These are phyloP conservation scores for Sandelia bainsii DNA, from an alignment of 2,797 vertebrate genomes.

Conservation along the genomic window DNA sequence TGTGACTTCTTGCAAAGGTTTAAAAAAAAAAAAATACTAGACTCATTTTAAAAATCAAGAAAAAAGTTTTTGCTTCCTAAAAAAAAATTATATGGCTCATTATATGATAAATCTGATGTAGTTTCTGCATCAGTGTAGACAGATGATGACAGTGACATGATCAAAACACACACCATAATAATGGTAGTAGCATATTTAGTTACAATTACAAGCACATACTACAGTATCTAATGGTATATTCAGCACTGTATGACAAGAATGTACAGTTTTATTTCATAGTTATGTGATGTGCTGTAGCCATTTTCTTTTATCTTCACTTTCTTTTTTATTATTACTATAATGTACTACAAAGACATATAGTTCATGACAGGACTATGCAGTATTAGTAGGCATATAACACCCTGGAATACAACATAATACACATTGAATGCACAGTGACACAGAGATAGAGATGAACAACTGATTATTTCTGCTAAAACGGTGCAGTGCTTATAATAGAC, in stretches of 20 bases:
- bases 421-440: conserved; percentile 30
- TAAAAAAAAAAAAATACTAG: background rate
- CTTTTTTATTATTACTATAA: background rate
- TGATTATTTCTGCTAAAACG: conserved; percentile 48
- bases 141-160: conserved; percentile 11
- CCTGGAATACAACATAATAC: conserved; percentile 10
- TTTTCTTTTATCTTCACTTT: background rate
- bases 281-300: background rate
- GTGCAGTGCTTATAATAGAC: conserved; percentile 53
- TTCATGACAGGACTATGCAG: background rate
- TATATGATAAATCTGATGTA: conserved; percentile 14
- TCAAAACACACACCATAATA: conserved; percentile 28
- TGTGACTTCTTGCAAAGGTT: conserved; percentile 17
- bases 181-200: conserved; percentile 1
- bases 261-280: background rate
- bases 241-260: conserved; percentile 6
- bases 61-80: background rate
- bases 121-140: conserved; percentile 26
- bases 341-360: background rate
- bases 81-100: conserved; percentile 14
- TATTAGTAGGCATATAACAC: background rate
- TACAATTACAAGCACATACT: background rate
- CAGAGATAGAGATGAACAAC: conserved; percentile 16
- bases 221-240: conserved; percentile 11
- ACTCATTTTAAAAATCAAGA: conserved; percentile 26